Conservation (phyloP, 2,113 vertebrate genomes). For the Dinomys branickii region DNA sequence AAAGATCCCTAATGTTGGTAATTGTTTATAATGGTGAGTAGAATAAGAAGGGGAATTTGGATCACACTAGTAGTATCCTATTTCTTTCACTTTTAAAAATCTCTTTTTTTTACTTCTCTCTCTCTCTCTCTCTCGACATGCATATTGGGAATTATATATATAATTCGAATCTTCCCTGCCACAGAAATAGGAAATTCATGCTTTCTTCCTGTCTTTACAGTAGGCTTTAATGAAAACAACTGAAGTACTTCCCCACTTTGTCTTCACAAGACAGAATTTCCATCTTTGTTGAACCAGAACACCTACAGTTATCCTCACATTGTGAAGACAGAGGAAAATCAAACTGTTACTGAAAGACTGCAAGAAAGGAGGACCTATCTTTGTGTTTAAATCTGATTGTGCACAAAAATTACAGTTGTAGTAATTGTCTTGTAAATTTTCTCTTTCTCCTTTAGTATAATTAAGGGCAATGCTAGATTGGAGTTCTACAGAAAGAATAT, state of each 20-base stretch:
- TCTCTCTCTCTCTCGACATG: background rate
- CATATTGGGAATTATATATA: too few species aligned
- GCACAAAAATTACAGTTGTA: background rate
- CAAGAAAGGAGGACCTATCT: background rate
- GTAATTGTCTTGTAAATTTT: background rate
- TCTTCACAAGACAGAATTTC: background rate
- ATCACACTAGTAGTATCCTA: background rate
- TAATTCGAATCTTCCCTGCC: too few species aligned
- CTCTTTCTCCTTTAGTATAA: background rate
- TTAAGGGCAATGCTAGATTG: background rate
- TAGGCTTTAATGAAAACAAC: background rate
- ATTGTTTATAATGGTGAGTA: background rate
- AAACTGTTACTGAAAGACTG: background rate
- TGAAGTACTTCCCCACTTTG: background rate
- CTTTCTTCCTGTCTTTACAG: background rate
- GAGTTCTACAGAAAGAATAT: background rate
- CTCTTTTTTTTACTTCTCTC: too few species aligned
- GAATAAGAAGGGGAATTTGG: background rate
- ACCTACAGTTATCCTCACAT: background rate
- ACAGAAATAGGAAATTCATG: background rate
- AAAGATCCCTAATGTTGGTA: background rate
- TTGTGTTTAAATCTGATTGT: slow-evolving; percentile 17
- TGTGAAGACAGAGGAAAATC: background rate
- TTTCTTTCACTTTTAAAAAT: background rate
- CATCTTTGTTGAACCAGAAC: background rate